Evolutionary conservation across 2,888 invertebrate species (phyloP).

Genomic region (Crioceris asparagi): DNA sequence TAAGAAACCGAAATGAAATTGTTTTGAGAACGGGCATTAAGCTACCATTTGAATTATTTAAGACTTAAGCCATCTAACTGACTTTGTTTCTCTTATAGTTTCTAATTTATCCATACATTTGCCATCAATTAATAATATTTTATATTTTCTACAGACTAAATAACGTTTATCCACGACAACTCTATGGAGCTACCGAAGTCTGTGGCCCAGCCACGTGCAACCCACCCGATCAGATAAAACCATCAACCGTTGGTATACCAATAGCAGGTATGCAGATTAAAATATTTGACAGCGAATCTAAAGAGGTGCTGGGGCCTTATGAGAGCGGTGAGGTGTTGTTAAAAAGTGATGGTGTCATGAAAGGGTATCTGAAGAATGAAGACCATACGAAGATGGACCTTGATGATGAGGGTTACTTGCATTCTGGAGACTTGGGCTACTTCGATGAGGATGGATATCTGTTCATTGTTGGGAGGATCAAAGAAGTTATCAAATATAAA

Average conservation of each 20-base stretch:
- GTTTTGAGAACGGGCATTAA: too few species aligned
- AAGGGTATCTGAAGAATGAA: slow-evolving; percentile 62
- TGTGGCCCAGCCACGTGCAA: neutral
- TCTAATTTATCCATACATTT: too few species aligned
- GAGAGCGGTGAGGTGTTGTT: slow-evolving; percentile 72
- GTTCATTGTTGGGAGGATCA: slow-evolving; percentile 74
- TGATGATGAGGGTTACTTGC: slow-evolving; percentile 2
- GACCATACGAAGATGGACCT: neutral
- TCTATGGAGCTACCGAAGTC: neutral
- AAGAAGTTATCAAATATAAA: slow-evolving; percentile 86
- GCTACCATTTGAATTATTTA: too few species aligned
- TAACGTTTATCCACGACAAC: neutral
- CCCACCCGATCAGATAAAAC: neutral
- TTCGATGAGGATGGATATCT: slow-evolving; percentile 67
- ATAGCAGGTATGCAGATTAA: slow-evolving; percentile 46
- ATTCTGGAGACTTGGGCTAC: slow-evolving; percentile 47
- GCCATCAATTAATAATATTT: too few species aligned
- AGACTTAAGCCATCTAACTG: too few species aligned
- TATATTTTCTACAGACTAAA: too few species aligned
- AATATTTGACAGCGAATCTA: slow-evolving; percentile 48
- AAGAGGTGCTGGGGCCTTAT: slow-evolving; percentile 45
- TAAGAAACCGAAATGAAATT: too few species aligned
- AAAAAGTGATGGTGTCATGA: slow-evolving; percentile 51
- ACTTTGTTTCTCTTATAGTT: too few species aligned
- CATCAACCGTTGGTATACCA: neutral